phyloP scores from a whole-genome alignment of 2,797 vertebrate genomes.

The Bradypodion ventrale region DNA sequence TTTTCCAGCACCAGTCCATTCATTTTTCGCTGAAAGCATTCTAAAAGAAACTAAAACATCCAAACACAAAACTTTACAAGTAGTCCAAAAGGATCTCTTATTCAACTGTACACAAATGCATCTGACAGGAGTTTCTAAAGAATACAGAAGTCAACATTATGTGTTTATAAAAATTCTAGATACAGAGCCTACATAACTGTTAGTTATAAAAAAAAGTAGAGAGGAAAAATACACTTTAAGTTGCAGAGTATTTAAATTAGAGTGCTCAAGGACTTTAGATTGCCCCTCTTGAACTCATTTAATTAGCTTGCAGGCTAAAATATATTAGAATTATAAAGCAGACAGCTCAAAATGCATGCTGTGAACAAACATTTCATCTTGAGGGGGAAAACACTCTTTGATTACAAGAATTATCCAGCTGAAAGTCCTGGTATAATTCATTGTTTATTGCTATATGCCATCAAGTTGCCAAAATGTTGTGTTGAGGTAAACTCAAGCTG shows the following conservation, averaged over 20 bases:
- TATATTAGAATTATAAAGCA: neutral
- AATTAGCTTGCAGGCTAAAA: neutral
- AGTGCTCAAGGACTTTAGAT: neutral
- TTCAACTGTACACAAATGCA: conserved; percentile 36
- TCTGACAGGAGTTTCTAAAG: neutral
- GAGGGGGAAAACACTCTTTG: neutral
- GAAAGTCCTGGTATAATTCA: neutral
- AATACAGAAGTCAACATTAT: conserved; percentile 1
- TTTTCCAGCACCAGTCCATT: conserved; percentile 60
- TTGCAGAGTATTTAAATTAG: neutral
- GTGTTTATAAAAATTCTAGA: neutral
- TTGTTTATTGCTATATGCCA: no score
- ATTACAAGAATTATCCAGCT: neutral
- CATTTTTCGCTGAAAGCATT: conserved; percentile 47
- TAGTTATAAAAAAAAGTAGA: conserved; percentile 39
- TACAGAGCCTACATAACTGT: conserved; percentile 19
- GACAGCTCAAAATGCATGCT: neutral
- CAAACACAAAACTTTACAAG: conserved; percentile 23
- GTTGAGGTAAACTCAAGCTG: no score
- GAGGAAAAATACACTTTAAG: neutral
- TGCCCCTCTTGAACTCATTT: neutral
- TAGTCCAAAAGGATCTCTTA: neutral
- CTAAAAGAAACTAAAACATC: conserved; percentile 55
- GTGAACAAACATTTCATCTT: neutral
- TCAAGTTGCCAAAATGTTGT: no score